phyloP scores from a whole-genome alignment of 2,797 vertebrate genomes.

The Oryzias dopingdopingensis region DNA sequence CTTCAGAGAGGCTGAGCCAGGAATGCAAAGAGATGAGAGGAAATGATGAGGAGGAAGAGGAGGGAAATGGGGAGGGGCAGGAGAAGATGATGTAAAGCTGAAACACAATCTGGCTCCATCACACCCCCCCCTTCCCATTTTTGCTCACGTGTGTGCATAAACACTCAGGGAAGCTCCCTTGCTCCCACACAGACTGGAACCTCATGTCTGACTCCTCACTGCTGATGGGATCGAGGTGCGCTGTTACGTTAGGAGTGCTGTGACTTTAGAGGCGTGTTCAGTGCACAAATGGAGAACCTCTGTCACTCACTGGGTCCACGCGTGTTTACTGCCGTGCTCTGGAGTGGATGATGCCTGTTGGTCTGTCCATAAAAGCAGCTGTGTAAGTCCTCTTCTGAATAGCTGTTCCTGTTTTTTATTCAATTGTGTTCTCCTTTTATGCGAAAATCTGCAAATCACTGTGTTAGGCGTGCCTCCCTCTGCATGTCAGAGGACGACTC shows the following conservation, averaged over 20 bases:
- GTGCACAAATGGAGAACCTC: constrained; percentile 31
- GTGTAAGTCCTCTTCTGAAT: constrained; percentile 40
- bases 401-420: neutral
- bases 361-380: constrained; percentile 37
- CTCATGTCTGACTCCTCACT: constrained; percentile 23
- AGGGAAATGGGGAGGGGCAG: constrained; percentile 11
- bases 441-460: too few species aligned
- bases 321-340: constrained; percentile 34
- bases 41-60: constrained; percentile 17
- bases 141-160: constrained; percentile 57
- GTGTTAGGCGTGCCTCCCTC: constrained; percentile 1
- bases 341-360: constrained; percentile 62
- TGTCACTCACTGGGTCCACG: constrained; percentile 15
- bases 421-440: too few species aligned
- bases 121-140: constrained; percentile 49
- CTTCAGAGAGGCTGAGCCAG: constrained; percentile 50
- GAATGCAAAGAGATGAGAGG: constrained; percentile 38
- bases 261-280: constrained; percentile 19
- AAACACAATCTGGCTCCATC: constrained; percentile 59
- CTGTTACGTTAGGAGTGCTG: constrained; percentile 8
- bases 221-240: constrained; percentile 16
- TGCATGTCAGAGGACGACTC: constrained; percentile 31
- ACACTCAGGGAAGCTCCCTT: constrained; percentile 17
- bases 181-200: constrained; percentile 32
- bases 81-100: constrained; percentile 77